Evolutionary conservation across 2,888 invertebrate genomes (phyloP).

Genomic region (Pherbina coryleti): DNA sequence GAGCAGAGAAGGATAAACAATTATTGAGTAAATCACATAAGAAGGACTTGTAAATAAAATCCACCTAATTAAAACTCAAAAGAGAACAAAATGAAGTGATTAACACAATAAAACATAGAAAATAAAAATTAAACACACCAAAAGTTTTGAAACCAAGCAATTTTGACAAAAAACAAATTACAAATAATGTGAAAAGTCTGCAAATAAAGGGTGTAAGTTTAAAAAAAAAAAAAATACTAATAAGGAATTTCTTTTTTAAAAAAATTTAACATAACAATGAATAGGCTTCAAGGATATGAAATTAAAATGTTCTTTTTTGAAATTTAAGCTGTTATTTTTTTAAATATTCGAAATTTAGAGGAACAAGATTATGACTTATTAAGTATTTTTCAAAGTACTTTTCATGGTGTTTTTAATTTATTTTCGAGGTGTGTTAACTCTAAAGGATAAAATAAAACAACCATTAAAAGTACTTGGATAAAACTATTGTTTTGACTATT

Average conservation of each 20-base stretch:
- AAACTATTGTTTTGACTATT: too few species aligned
- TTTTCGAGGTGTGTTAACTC: too few species aligned
- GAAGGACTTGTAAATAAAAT: slow-evolving; percentile 6
- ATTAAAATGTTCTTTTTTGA: too few species aligned
- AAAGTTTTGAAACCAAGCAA: neutral
- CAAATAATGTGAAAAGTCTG: neutral
- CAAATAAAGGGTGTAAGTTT: slow-evolving; percentile 42
- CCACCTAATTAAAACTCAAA: neutral
- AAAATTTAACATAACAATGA: too few species aligned
- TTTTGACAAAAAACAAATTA: neutral
- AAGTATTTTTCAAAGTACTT: too few species aligned
- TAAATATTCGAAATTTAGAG: too few species aligned
- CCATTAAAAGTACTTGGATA: too few species aligned
- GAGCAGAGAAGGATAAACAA: slow-evolving; percentile 3
- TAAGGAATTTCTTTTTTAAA: neutral
- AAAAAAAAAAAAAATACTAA: neutral
- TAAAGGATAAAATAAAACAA: too few species aligned
- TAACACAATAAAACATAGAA: neutral
- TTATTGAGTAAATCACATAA: neutral
- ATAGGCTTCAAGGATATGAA: too few species aligned
- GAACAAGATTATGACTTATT: too few species aligned
- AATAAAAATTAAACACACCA: neutral
- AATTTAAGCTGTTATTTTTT: too few species aligned
- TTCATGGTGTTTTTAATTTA: too few species aligned
- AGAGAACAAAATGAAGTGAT: neutral